These are phyloP conservation scores for Glyptemys insculpta DNA, from an alignment of 2,797 vertebrate genomes.

Conservation along the genomic window DNA sequence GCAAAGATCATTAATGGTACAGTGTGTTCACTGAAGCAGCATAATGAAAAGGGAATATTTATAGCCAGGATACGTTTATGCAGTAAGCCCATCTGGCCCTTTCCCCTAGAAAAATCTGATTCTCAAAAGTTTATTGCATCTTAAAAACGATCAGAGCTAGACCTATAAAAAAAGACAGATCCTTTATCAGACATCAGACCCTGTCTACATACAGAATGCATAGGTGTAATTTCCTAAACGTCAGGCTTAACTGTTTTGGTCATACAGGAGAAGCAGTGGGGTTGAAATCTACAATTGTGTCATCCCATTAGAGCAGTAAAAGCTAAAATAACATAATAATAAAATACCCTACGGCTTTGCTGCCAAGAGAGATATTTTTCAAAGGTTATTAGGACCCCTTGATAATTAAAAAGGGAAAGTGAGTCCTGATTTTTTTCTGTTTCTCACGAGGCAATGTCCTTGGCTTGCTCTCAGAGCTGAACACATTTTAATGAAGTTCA, in stretches of 20 bases:
- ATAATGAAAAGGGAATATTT: slow-evolving; percentile 20
- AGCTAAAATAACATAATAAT: not conserved
- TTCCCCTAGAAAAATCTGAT: not conserved
- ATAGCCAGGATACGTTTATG: not conserved
- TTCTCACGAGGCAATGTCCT: not conserved
- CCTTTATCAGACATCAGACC: not conserved
- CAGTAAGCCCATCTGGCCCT: not conserved
- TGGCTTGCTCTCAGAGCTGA: not conserved
- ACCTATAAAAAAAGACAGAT: not conserved
- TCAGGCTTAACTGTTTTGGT: not conserved
- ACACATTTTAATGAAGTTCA: not conserved
- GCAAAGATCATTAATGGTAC: not conserved
- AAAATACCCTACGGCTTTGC: not conserved
- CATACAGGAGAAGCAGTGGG: not conserved
- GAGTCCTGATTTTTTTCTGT: not conserved
- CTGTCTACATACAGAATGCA: accelerated
- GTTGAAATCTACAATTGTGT: not conserved
- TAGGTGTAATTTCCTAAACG: not conserved
- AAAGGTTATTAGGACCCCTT: not conserved
- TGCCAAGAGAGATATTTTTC: not conserved
- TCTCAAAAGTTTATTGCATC: not conserved
- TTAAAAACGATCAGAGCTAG: not conserved
- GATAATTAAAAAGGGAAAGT: not conserved
- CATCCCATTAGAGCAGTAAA: not conserved
- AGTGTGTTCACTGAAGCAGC: not conserved